phyloP scores from a whole-genome alignment of 23 tunicate species.

The Trididemnum miniatum region DNA sequence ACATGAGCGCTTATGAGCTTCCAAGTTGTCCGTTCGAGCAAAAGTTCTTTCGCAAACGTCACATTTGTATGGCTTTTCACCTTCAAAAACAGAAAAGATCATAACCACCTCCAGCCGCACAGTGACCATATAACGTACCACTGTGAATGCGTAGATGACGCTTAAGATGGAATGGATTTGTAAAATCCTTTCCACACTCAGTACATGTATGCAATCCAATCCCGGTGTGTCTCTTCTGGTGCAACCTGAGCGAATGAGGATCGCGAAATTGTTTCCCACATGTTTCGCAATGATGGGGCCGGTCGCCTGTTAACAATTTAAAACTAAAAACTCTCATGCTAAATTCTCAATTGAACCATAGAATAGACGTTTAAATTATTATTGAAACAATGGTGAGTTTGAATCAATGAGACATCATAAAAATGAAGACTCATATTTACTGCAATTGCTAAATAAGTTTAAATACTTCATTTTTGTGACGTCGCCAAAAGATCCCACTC shows the following conservation, averaged over 20 bases:
- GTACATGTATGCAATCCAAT: conserved; percentile 72
- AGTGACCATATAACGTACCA: conserved; percentile 29
- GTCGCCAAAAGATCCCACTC: no score
- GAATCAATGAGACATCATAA: no score
- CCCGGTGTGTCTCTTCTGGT: conserved; percentile 88
- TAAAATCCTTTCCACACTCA: conserved; percentile 67
- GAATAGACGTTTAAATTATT: no score
- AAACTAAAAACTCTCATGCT: neutral
- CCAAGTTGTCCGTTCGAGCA: conserved; percentile 63
- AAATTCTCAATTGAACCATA: no score
- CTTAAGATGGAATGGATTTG: conserved; percentile 63
- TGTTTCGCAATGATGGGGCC: conserved; percentile 73
- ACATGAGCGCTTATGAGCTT: conserved; percentile 55
- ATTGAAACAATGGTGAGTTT: no score
- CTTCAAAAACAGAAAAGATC: conserved; percentile 38
- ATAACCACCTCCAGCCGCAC: no score
- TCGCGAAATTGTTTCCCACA: conserved; percentile 85
- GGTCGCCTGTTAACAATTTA: conserved; percentile 33
- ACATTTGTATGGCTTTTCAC: conserved; percentile 77
- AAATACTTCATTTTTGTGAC: no score
- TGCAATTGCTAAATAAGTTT: no score
- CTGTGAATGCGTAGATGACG: conserved; percentile 64
- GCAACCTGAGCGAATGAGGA: conserved; percentile 58
- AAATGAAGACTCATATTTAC: no score
- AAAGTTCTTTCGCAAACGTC: conserved; percentile 58